Evolutionary conservation across 2,888 invertebrate species (phyloP).

Genomic region (Saturnia japonica): DNA sequence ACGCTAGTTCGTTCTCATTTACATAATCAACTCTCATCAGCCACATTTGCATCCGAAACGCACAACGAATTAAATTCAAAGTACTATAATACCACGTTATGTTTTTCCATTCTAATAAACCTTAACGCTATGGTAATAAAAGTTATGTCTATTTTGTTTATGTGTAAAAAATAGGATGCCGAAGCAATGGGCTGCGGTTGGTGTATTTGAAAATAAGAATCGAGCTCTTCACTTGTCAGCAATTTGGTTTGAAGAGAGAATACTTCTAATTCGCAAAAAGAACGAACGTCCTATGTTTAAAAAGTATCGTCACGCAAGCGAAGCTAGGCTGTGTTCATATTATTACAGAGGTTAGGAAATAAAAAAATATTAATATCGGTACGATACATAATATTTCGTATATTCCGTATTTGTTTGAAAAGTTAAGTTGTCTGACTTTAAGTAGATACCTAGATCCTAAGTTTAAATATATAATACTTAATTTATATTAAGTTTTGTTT

Average conservation of each 20-base stretch:
- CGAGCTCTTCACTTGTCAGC: conserved; percentile 78
- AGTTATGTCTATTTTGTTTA: conserved; percentile 29
- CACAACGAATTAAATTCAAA: conserved; percentile 64
- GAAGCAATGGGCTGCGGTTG: conserved; percentile 51
- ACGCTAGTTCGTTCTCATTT: conserved; percentile 58
- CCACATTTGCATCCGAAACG: conserved; percentile 71
- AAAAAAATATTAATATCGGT: neutral
- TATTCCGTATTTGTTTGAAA: neutral
- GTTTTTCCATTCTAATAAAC: conserved; percentile 31
- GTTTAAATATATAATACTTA: neutral
- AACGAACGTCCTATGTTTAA: conserved; percentile 76
- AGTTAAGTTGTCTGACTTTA: neutral
- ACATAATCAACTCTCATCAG: conserved; percentile 75
- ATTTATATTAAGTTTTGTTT: neutral
- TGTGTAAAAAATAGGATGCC: conserved; percentile 27
- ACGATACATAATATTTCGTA: neutral
- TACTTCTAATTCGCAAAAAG: conserved; percentile 80
- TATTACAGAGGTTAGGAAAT: neutral
- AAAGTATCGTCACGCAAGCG: conserved; percentile 77
- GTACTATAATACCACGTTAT: conserved; percentile 37
- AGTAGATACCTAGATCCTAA: neutral
- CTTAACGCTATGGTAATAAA: conserved; percentile 28
- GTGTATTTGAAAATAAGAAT: conserved; percentile 70
- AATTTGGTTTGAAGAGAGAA: conserved; percentile 81
- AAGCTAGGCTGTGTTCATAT: conserved; percentile 42